Evolutionary conservation across 1,140 invertebrate species (phyloP).

Genomic region (Micrasema longulum): DNA sequence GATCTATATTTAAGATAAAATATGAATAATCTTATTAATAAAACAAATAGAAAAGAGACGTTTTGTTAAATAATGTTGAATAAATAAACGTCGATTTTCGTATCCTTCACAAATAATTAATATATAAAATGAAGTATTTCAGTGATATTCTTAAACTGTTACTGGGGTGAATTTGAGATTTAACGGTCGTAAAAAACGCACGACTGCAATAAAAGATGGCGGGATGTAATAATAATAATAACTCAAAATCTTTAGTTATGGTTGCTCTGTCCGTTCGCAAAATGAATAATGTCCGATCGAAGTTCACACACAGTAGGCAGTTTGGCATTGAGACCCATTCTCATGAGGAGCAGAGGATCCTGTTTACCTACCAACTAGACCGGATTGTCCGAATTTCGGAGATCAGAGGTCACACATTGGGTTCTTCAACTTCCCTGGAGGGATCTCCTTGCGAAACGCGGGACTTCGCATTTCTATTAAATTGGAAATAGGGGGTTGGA

Average conservation of each 20-base stretch:
- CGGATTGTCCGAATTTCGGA: conserved; percentile 30
- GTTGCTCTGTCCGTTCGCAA: conserved; percentile 48
- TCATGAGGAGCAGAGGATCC: conserved; percentile 45
- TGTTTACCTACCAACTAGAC: conserved; percentile 41
- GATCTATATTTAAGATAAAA: too few species aligned
- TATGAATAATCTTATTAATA: too few species aligned
- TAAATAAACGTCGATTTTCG: too few species aligned
- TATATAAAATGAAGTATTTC: too few species aligned
- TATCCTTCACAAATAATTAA: too few species aligned
- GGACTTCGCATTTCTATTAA: conserved; percentile 34
- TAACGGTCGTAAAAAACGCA: conserved; percentile 22
- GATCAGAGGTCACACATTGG: conserved; percentile 44
- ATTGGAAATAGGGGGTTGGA: conserved; percentile 11
- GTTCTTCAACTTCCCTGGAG: conserved; percentile 4
- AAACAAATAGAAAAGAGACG: too few species aligned
- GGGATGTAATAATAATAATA: conserved; percentile 31
- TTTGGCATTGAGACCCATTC: conserved; percentile 36
- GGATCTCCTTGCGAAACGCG: conserved; percentile 16
- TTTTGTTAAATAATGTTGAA: too few species aligned
- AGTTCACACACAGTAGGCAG: conserved; percentile 49
- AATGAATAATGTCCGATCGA: conserved; percentile 50
- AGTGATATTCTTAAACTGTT: too few species aligned
- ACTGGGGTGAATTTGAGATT: conserved; percentile 1
- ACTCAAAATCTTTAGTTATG: conserved; percentile 42
- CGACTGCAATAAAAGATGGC: conserved; percentile 21